Percentiles rank a stretch among this genome's conserved stretches.
Conservation (phyloP, 92 coral and sea anemone genomes). For the Phenganax subtilis region DNA sequence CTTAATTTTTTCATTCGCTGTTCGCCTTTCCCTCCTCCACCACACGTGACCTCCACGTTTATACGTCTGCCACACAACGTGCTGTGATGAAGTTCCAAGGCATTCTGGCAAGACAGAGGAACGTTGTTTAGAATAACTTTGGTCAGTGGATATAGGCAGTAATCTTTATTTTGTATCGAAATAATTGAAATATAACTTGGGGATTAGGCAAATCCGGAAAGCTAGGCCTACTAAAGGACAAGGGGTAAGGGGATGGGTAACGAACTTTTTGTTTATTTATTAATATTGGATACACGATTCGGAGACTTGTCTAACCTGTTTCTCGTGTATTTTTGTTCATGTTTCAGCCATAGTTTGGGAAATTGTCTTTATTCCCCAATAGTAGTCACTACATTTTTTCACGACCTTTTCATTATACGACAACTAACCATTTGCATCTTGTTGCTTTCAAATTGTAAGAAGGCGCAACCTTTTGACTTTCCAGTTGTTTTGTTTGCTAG, state of each 20-base stretch:
- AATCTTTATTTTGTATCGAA: neutral
- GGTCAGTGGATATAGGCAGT: neutral
- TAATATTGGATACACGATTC: no score
- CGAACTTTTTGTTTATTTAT: no score
- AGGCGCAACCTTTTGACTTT: constrained; percentile 92
- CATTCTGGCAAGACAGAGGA: constrained; percentile 60
- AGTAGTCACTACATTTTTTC: neutral
- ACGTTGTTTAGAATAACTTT: neutral
- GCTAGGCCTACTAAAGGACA: no score
- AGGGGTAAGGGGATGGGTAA: no score
- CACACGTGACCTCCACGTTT: constrained; percentile 93
- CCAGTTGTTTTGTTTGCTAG: constrained; percentile 76
- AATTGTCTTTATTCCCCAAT: neutral
- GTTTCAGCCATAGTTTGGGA: no score
- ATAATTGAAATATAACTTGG: neutral
- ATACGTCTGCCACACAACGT: constrained; percentile 73
- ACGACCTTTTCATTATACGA: neutral
- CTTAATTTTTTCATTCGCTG: constrained; percentile 60
- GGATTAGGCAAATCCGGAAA: no score
- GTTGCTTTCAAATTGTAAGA: constrained; percentile 67
- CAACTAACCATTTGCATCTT: constrained; percentile 58
- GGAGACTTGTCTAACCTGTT: no score
- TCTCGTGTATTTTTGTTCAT: no score
- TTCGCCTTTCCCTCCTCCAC: constrained; percentile 95
- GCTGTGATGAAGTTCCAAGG: constrained; percentile 86